Conservation (phyloP, 1,140 invertebrate species). For the Ctenoplectra terminalis region DNA sequence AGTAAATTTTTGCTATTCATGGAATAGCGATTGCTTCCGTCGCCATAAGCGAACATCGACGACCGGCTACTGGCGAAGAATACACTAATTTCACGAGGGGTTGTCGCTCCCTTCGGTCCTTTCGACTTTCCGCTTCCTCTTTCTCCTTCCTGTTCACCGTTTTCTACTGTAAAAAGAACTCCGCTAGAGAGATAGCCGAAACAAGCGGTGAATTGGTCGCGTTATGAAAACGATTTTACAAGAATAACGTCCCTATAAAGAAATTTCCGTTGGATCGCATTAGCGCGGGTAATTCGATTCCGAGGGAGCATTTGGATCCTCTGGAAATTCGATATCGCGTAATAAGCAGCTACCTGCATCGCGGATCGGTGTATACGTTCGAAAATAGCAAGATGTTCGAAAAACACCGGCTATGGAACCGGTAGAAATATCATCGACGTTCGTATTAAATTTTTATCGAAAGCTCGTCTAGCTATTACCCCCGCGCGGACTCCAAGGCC, state of each 20-base stretch:
- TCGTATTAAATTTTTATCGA: conserved; percentile 33
- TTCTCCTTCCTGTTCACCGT: not conserved
- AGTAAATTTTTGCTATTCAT: conserved; percentile 80
- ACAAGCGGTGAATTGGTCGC: not conserved
- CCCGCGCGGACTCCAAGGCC: not conserved
- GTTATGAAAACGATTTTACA: not conserved
- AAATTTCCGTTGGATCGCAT: conserved; percentile 20
- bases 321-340: conserved; percentile 25
- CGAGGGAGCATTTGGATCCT: not conserved
- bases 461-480: conserved; percentile 22
- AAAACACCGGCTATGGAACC: not conserved
- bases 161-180: not conserved
- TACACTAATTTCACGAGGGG: conserved; percentile 77
- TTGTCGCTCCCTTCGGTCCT: conserved; percentile 10
- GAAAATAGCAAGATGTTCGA: conserved; percentile 9
- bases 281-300: conserved; percentile 18
- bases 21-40: conserved; percentile 79
- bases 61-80: conserved; percentile 70
- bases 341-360: conserved; percentile 16
- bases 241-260: not conserved
- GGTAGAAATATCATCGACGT: conserved; percentile 13
- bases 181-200: not conserved
- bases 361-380: too few relatives aligned
- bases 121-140: conserved; percentile 10
- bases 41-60: conserved; percentile 60